Evolutionary conservation across 2,888 invertebrate species (phyloP).

Genomic region (Leptarthrus brevirostris): DNA sequence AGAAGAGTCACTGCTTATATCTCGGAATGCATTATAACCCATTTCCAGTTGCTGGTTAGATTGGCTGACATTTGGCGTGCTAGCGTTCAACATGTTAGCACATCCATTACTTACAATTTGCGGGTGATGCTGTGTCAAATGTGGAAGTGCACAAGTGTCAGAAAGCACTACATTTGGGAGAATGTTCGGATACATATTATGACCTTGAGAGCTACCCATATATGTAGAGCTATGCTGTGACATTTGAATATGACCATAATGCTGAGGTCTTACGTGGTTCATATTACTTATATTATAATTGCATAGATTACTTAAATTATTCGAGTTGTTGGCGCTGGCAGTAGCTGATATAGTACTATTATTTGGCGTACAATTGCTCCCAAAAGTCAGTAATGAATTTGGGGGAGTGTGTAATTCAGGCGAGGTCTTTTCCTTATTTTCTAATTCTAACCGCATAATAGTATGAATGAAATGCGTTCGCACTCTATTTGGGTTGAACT

Average conservation of each 20-base stretch:
- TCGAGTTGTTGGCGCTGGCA: neutral
- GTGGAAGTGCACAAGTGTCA: slow-evolving; percentile 24
- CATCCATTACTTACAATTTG: slow-evolving; percentile 19
- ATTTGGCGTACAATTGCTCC: slow-evolving; percentile 1
- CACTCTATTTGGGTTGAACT: slow-evolving; percentile 95
- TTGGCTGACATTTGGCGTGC: neutral
- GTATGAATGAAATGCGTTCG: slow-evolving; percentile 98
- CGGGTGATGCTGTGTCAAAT: slow-evolving; percentile 34
- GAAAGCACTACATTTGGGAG: slow-evolving; percentile 13
- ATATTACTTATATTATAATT: slow-evolving; percentile 49
- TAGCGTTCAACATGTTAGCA: slow-evolving; percentile 1
- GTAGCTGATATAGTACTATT: slow-evolving; percentile 7
- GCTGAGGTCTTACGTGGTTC: slow-evolving; percentile 42
- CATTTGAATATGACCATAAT: slow-evolving; percentile 36
- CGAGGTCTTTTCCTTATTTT: slow-evolving; percentile 79
- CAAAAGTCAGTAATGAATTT: slow-evolving; percentile 12
- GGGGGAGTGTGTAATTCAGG: slow-evolving; percentile 26
- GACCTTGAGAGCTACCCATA: slow-evolving; percentile 3
- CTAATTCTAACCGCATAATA: slow-evolving; percentile 90
- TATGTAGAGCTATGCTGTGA: slow-evolving; percentile 35
- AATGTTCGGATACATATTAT: slow-evolving; percentile 7
- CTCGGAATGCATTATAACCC: slow-evolving; percentile 54
- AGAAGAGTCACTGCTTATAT: slow-evolving; percentile 45
- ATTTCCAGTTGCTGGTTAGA: slow-evolving; percentile 53
- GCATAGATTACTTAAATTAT: slow-evolving; percentile 34